Evolutionary conservation across 2,797 vertebrate genomes (phyloP).

Genomic region (Hephaestus fuliginosus): DNA sequence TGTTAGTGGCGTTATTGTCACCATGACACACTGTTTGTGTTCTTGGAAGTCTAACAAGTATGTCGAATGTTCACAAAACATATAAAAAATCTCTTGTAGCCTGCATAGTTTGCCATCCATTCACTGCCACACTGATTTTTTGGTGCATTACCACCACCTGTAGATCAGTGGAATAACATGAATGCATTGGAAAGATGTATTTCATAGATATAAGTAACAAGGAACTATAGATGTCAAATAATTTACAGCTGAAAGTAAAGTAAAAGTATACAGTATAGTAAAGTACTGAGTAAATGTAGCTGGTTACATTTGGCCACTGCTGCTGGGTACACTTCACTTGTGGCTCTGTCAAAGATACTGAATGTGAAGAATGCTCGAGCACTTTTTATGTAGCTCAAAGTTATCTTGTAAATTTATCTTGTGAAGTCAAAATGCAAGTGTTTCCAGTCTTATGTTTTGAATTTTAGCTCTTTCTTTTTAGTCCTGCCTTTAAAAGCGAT

Average conservation of each 20-base stretch:
- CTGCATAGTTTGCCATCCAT: neutral
- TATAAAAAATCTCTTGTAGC: neutral
- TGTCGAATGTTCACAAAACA: neutral
- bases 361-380: neutral
- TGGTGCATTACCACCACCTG: neutral
- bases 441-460: slow-evolving; percentile 17
- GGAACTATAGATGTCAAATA: neutral
- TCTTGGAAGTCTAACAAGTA: neutral
- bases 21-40: neutral
- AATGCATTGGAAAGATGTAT: neutral
- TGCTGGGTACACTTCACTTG: neutral
- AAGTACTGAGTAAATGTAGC: slow-evolving; percentile 1
- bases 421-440: slow-evolving; percentile 3
- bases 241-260: neutral
- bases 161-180: neutral
- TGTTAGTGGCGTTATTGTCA: neutral
- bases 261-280: neutral
- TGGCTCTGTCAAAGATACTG: neutral
- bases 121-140: neutral
- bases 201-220: too few relatives aligned
- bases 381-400: neutral
- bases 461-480: neutral
- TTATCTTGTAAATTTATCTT: slow-evolving; percentile 5
- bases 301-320: neutral
- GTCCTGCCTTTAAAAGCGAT: slow-evolving; percentile 14